Base-by-base conservation (phyloP, 2,888 invertebrate species). In the Pseudococcus viburni region DNA sequence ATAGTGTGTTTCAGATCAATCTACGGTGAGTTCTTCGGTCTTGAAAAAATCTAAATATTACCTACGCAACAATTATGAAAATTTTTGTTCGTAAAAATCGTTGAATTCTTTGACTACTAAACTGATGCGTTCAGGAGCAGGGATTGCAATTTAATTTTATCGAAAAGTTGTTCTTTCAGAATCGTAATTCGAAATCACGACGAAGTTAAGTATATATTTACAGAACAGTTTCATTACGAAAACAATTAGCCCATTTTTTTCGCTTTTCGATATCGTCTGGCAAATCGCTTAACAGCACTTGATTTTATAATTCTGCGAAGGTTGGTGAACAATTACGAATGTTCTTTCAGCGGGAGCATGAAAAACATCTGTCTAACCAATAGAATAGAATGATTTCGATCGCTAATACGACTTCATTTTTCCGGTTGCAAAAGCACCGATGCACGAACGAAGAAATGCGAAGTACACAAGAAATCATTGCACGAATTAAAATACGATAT, bases 371-470 rank as follows among this genome's bases (percentile, higher is more conserved):
- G 42, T 33, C 87, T 85, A 6, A 89, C 59, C 8, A 15, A 15
- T n/a, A 39, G 64, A 84, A 84, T 89, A 89, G 8, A 89, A 9
- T 1, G 42, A 15, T 48, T 77, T 39, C 83, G 84, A 73, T 89
- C 88, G 19, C 48, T 39, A 12, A 80, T 51, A 64, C n/a, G 19
- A 89, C 84, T 17, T 88, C 77, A 42, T 89, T 85, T 48, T 87
- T 46, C n/a, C 0, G 88, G 85, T 33, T 85, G 51, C 46, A 77
- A 85, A 17, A 90, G 64, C 89, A 90, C 11, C 88, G 86, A 88
- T 89, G 90, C 88, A 88, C 9, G 89, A 83, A 26, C 89, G 89
- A 42, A 90, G 86, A 17, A 89, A 89, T 90, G 89, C 68, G 89
- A 90, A 17, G 84, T 80, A 55, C 89, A 86, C 39, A 90, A 86